These are phyloP conservation scores for Brachionus calyciflorus DNA, from an alignment of 1,140 invertebrate species.

Conservation along the genomic window DNA sequence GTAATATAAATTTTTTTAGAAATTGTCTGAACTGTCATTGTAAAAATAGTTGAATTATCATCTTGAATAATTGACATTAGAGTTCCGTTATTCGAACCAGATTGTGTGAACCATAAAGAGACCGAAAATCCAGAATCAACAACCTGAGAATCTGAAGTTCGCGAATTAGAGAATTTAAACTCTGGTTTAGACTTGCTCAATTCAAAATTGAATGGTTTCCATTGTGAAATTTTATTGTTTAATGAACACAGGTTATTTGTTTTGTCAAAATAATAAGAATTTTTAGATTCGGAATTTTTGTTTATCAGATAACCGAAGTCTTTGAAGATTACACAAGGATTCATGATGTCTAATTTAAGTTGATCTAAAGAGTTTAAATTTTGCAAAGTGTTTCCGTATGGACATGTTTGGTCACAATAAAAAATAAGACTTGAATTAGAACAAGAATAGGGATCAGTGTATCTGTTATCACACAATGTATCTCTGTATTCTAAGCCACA, in stretches of 20 bases:
- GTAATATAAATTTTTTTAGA: not conserved
- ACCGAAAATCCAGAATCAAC: conserved; percentile 29
- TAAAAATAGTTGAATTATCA: conserved; percentile 4
- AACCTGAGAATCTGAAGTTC: not conserved
- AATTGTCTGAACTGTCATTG: not conserved
- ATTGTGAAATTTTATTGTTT: not conserved
- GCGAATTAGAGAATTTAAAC: not conserved
- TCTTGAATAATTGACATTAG: not conserved
- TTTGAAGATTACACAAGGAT: conserved; percentile 26
- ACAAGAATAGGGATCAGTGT: not conserved
- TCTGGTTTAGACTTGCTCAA: not conserved
- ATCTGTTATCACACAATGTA: conserved; percentile 34
- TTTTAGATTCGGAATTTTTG: not conserved
- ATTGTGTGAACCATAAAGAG: conserved; percentile 24
- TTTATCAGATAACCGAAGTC: not conserved
- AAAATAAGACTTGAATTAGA: not conserved
- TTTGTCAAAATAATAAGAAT: conserved; percentile 31
- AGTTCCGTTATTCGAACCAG: conserved; percentile 4
- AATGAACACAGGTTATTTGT: conserved; percentile 14
- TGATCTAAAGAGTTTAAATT: not conserved
- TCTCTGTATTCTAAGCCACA: conserved; percentile 36
- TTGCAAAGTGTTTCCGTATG: conserved; percentile 3
- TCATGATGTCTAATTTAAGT: conserved; percentile 10
- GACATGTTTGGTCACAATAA: conserved; percentile 33
- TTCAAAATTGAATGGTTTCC: not conserved